Evolutionary conservation across 2,888 invertebrate species (phyloP).

Genomic region (Heliconius cydno): DNA sequence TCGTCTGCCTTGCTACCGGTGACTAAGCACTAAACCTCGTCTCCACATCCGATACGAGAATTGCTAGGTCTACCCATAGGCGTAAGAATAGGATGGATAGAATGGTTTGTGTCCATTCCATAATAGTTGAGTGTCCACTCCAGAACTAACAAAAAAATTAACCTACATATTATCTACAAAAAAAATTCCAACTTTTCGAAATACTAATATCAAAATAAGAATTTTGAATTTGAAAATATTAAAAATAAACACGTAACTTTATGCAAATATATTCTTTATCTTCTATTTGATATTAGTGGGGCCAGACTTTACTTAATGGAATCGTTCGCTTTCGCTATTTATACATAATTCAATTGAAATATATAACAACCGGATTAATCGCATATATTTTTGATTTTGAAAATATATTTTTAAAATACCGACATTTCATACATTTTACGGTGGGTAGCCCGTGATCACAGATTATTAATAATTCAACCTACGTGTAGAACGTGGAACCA

Average conservation of each 20-base stretch:
- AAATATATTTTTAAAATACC: too few relatives aligned
- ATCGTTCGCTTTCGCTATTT: not conserved
- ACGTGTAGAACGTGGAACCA: conserved; percentile 52
- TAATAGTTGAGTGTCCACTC: not conserved
- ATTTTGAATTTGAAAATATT: not conserved
- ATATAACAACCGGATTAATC: not conserved
- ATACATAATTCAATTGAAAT: not conserved
- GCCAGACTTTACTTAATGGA: not conserved
- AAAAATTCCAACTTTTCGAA: too few relatives aligned
- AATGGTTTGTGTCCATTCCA: not conserved
- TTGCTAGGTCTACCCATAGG: conserved; percentile 31
- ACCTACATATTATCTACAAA: too few relatives aligned
- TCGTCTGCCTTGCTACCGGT: conserved; percentile 20
- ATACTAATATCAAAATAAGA: too few relatives aligned
- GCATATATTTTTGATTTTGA: not conserved
- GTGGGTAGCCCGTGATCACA: not conserved
- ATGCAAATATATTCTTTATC: not conserved
- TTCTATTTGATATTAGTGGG: not conserved
- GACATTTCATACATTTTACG: too few relatives aligned
- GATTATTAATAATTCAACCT: conserved; percentile 55
- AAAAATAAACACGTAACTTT: not conserved
- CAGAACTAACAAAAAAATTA: too few relatives aligned
- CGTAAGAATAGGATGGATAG: not conserved
- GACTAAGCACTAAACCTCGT: conserved; percentile 42
- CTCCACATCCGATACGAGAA: conserved; percentile 38